phyloP scores from a whole-genome alignment of 2,888 invertebrate genomes.

The Synergus gifuensis region DNA sequence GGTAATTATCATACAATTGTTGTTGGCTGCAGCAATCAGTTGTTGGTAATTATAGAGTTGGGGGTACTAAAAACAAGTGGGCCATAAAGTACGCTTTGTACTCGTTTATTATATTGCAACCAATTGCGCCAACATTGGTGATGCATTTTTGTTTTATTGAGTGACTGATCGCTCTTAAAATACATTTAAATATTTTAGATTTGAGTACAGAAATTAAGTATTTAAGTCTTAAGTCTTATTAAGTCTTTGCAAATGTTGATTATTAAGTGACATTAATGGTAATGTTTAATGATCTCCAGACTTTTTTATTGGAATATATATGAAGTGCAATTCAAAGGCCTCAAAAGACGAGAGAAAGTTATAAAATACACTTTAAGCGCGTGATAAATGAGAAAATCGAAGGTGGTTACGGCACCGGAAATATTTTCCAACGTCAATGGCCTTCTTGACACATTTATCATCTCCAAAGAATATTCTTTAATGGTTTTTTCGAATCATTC shows the following conservation, averaged over 20 bases:
- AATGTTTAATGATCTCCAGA: not conserved
- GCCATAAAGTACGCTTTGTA: slow-evolving; percentile 1
- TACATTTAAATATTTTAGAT: not conserved
- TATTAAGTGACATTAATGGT: not conserved
- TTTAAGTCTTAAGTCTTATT: too few relatives aligned
- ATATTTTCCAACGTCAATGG: slow-evolving; percentile 27
- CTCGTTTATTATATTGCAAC: not conserved
- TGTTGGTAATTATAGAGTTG: slow-evolving; percentile 18
- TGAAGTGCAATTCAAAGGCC: not conserved
- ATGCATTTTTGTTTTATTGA: slow-evolving; percentile 3
- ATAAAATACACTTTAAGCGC: not conserved
- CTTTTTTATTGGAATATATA: not conserved
- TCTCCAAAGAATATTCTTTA: not conserved
- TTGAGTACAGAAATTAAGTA: too few relatives aligned
- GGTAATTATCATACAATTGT: slow-evolving; percentile 19
- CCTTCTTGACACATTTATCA: slow-evolving; percentile 2
- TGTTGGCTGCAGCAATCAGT: slow-evolving; percentile 19
- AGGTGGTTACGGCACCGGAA: slow-evolving; percentile 17
- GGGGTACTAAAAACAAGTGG: slow-evolving; percentile 13
- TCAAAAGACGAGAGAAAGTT: slow-evolving; percentile 27
- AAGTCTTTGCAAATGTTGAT: not conserved
- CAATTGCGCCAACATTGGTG: not conserved
- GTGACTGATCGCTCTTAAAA: not conserved
- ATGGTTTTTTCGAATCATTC: not conserved
- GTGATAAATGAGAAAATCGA: slow-evolving; percentile 4